Conservation (phyloP, 2,113 vertebrate genomes). For the Petroica traversi region DNA sequence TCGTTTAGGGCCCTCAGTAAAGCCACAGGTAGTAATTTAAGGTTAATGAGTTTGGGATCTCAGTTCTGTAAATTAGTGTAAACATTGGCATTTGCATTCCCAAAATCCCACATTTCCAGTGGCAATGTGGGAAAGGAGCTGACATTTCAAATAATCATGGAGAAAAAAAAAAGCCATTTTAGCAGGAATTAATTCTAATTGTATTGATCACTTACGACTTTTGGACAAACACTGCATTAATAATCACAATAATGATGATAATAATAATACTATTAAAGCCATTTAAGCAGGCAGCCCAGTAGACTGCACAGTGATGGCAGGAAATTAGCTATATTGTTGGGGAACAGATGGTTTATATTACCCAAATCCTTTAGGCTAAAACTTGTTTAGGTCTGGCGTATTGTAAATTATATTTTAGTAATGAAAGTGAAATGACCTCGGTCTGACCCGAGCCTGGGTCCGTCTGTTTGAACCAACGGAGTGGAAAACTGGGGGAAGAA, state of each 20-base stretch:
- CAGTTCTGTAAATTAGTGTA: not conserved
- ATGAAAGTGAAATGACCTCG: conserved; percentile 84
- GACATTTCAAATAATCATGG: not conserved
- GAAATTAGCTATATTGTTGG: conserved; percentile 86
- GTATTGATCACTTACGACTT: conserved; percentile 53
- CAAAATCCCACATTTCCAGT: not conserved
- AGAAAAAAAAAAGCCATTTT: not conserved
- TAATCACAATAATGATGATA: conserved; percentile 11
- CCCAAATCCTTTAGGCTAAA: conserved; percentile 83
- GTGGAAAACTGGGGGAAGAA: conserved; percentile 78
- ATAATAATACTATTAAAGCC: conserved; percentile 25
- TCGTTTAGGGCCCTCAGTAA: not conserved
- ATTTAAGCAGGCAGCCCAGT: conserved; percentile 73
- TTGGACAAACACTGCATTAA: conserved; percentile 64
- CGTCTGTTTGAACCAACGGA: conserved; percentile 74
- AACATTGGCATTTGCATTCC: not conserved
- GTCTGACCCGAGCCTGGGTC: conserved; percentile 78
- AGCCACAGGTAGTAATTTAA: not conserved
- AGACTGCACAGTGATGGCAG: conserved; percentile 74
- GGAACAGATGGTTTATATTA: conserved; percentile 92
- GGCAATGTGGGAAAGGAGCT: not conserved
- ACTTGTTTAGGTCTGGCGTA: conserved; percentile 87
- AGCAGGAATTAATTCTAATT: conserved; percentile 51
- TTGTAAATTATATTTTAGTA: conserved; percentile 87
- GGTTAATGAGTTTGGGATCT: not conserved